Evolutionary conservation across 2,113 vertebrate species (phyloP).

Genomic region (Calidris pygmaea): DNA sequence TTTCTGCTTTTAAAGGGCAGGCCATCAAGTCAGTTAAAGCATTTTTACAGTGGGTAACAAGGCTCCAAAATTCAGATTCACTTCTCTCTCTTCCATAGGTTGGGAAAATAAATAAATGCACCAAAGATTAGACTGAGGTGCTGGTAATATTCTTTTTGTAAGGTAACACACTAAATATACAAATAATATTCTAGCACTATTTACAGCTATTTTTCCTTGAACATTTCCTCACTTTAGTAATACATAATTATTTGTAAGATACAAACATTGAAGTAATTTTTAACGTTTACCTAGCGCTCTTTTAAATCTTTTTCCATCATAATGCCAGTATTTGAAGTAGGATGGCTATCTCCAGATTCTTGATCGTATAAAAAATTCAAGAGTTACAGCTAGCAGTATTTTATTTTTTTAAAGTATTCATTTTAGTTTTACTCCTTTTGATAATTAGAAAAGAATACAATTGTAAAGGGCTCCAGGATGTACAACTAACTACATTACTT

Average conservation of each 20-base stretch:
- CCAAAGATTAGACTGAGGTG: constrained; percentile 14
- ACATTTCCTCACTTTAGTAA: constrained; percentile 8
- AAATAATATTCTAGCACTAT: constrained; percentile 30
- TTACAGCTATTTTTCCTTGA: constrained; percentile 48
- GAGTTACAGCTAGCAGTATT: not conserved
- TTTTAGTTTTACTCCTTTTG: not conserved
- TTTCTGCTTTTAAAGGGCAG: not conserved
- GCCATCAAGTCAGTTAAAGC: not conserved
- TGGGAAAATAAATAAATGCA: constrained; percentile 52
- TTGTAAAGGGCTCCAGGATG: not conserved
- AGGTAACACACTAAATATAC: constrained; percentile 34
- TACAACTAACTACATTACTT: not conserved
- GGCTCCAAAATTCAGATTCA: not conserved
- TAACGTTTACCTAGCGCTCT: constrained; percentile 5
- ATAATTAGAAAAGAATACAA: not conserved
- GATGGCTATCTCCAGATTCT: constrained; percentile 27
- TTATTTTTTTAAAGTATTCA: not conserved
- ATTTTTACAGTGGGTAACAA: not conserved
- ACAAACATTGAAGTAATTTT: not conserved
- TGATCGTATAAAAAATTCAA: not conserved
- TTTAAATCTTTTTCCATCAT: not conserved
- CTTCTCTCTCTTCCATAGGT: not conserved
- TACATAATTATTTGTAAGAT: constrained; percentile 17
- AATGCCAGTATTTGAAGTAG: constrained; percentile 7
- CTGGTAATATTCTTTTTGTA: not conserved